Conservation (phyloP, 1,140 invertebrate species). For the Bombus confusus region DNA sequence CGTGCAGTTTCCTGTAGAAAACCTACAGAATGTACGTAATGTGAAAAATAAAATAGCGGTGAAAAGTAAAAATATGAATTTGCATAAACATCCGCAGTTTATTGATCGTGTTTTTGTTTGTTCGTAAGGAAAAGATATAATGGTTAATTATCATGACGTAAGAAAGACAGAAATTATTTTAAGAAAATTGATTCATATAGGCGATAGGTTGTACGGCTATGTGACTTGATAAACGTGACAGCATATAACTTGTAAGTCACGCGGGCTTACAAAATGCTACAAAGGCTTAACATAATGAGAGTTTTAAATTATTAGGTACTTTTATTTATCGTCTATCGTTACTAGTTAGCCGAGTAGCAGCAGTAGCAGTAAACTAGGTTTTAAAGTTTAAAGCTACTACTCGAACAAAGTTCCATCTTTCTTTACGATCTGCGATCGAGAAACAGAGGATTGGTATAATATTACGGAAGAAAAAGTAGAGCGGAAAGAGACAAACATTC, state of each 20-base stretch:
- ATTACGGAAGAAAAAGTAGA: too few species aligned
- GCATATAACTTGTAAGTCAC: neutral
- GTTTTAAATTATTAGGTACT: neutral
- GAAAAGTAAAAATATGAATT: too few species aligned
- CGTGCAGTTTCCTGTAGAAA: too few species aligned
- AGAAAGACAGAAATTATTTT: neutral
- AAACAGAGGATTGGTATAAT: neutral
- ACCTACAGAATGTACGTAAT: too few species aligned
- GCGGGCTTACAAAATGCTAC: neutral
- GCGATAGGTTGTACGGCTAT: too few species aligned
- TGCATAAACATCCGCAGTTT: too few species aligned
- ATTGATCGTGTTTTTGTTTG: neutral
- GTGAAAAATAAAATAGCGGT: too few species aligned
- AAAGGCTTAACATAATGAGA: neutral
- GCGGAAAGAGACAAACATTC: neutral
- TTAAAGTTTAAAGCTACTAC: neutral
- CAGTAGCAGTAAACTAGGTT: neutral
- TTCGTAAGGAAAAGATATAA: neutral
- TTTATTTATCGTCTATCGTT: neutral
- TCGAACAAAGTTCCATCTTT: neutral
- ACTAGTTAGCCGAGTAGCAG: neutral
- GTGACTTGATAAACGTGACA: neutral
- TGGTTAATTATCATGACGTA: neutral
- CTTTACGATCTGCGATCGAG: neutral
- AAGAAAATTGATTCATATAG: neutral